Evolutionary conservation across 1,140 invertebrate species (phyloP).

Genomic region (Hylaeus anthracinus): DNA sequence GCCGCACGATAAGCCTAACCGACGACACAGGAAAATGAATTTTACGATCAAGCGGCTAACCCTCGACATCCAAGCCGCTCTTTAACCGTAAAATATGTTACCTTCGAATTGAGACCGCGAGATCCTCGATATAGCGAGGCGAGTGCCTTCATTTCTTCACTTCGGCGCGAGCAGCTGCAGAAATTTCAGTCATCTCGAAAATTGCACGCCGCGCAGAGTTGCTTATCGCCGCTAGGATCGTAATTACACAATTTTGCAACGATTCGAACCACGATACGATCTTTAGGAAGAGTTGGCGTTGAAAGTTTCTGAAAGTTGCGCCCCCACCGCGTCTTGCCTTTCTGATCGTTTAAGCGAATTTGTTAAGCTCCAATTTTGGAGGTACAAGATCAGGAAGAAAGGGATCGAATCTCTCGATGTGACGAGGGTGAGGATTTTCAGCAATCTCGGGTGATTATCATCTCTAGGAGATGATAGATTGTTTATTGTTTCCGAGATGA

Average conservation of each 20-base stretch:
- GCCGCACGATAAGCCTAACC: constrained; percentile 7
- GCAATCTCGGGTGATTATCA: too few relatives aligned
- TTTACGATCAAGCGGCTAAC: not conserved
- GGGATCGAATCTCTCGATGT: not conserved
- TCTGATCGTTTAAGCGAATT: not conserved
- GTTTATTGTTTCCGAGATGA: too few relatives aligned
- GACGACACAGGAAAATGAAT: constrained; percentile 4
- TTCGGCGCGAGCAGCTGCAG: not conserved
- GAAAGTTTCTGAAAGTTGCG: not conserved
- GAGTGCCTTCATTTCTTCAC: not conserved
- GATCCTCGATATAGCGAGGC: not conserved
- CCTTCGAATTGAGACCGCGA: not conserved
- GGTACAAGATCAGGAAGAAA: not conserved
- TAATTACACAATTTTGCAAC: not conserved
- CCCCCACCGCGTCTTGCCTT: too few relatives aligned
- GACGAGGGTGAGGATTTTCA: not conserved
- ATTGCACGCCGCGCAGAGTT: not conserved
- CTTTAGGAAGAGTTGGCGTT: not conserved
- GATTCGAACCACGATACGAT: not conserved
- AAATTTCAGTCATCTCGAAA: not conserved
- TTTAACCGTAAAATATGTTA: constrained; percentile 9
- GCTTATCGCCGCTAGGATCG: not conserved
- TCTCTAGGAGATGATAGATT: too few relatives aligned
- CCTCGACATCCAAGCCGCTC: not conserved
- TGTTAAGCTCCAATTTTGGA: not conserved